phyloP scores from a whole-genome alignment of 2,113 vertebrate genomes.

The Psilopsiagon aymara region DNA sequence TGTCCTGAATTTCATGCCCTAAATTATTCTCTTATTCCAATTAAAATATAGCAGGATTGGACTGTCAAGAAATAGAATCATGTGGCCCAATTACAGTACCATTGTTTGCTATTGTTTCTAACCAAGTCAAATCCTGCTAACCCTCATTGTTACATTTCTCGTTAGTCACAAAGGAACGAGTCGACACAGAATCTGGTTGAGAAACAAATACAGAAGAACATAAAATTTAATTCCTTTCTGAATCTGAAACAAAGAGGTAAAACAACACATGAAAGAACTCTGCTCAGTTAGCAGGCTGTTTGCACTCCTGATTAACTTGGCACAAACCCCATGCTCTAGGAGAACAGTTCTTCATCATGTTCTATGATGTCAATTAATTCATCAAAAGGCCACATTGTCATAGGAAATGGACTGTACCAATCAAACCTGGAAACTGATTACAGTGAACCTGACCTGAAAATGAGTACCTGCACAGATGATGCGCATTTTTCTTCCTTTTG shows the following conservation, averaged over 20 bases:
- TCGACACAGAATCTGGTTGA: neutral
- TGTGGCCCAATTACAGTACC: neutral
- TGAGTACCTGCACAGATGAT: constrained; percentile 1
- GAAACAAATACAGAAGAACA: neutral
- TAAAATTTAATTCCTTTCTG: neutral
- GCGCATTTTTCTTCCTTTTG: neutral
- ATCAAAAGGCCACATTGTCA: neutral
- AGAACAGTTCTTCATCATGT: neutral
- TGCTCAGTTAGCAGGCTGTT: neutral
- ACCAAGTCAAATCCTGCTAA: neutral
- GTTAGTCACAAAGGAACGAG: neutral
- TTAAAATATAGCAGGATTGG: neutral
- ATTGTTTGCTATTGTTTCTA: neutral
- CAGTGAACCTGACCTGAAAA: constrained; percentile 49
- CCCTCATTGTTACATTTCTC: neutral
- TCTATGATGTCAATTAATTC: constrained; percentile 3
- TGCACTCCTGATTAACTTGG: neutral
- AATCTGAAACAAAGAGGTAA: neutral
- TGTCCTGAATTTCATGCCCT: neutral
- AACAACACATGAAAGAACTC: neutral
- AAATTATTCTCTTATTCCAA: neutral
- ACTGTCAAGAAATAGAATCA: neutral
- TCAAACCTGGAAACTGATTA: constrained; percentile 31
- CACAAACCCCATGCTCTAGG: neutral
- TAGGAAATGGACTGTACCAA: constrained; percentile 27